A percentile compares a stretch with the other conserved stretches of the same genome.
Conservation (phyloP, 2,888 invertebrate species). For the Adineta ricciae region DNA sequence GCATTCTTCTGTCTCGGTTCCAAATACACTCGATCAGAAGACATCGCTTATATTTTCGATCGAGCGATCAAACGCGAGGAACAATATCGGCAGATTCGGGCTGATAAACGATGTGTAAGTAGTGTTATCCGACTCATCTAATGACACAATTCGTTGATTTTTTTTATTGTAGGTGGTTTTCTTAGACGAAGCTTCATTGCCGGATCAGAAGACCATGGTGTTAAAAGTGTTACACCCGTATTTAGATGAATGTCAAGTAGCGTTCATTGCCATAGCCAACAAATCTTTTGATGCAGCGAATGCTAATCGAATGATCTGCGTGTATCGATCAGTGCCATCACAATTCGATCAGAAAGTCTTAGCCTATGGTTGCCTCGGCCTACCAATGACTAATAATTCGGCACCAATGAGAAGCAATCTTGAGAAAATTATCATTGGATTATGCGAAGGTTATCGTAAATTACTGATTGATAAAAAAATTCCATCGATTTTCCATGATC, state of each 20-base stretch:
- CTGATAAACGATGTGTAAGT: too few relatives aligned
- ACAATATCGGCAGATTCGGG: too few relatives aligned
- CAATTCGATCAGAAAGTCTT: background rate
- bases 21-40: too few relatives aligned
- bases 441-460: background rate
- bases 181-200: background rate
- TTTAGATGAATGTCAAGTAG: slow-evolving; percentile 12
- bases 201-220: background rate
- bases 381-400: background rate
- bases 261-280: background rate
- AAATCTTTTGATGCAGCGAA: background rate
- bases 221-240: slow-evolving; percentile 2
- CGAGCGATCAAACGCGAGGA: too few relatives aligned
- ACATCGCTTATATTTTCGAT: too few relatives aligned
- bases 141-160: too few relatives aligned
- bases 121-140: too few relatives aligned
- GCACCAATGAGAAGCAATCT: background rate
- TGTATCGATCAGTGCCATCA: slow-evolving; percentile 3
- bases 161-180: background rate
- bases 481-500: background rate
- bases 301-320: background rate
- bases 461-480: background rate
- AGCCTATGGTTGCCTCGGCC: background rate
- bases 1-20: too few relatives aligned
- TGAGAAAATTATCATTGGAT: background rate